A percentile compares a stretch with the other conserved stretches of the same genome.
phyloP scores from a whole-genome alignment of 1,140 invertebrate genomes.

The Drosophila miranda region DNA sequence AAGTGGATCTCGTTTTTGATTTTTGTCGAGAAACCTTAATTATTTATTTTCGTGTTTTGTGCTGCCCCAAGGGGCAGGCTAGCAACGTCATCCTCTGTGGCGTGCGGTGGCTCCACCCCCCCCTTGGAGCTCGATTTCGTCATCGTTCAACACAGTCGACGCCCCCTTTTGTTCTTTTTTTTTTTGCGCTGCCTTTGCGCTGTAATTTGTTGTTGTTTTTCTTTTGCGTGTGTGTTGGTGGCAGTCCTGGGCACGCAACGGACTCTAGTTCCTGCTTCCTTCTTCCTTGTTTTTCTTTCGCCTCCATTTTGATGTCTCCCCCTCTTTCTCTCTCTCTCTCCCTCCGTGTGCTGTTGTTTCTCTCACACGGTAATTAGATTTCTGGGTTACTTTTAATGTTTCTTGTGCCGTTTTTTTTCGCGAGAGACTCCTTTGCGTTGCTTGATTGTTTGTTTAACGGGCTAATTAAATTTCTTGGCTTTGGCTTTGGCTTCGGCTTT shows the following conservation, averaged over 20 bases:
- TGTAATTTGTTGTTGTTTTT: constrained; percentile 6
- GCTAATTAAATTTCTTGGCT: constrained; percentile 60
- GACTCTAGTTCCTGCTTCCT: constrained; percentile 15
- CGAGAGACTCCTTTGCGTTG: constrained; percentile 46
- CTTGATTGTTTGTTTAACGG: constrained; percentile 53
- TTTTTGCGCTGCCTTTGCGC: neutral
- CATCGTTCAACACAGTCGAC: constrained; percentile 59
- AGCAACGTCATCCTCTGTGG: constrained; percentile 51
- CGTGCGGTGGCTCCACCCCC: constrained; percentile 17
- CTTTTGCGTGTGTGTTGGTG: neutral
- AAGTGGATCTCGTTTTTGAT: too few species aligned
- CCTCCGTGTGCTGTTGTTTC: constrained; percentile 23
- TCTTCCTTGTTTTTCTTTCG: constrained; percentile 20
- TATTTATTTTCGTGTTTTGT: constrained; percentile 20
- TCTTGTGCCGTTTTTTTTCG: constrained; percentile 38
- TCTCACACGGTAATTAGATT: constrained; percentile 74
- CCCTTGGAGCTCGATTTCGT: constrained; percentile 59
- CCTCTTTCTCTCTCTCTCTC: neutral
- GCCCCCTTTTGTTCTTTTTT: constrained; percentile 31
- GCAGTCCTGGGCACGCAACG: constrained; percentile 35
- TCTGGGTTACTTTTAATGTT: constrained; percentile 68
- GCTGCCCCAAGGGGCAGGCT: neutral
- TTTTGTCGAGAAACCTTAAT: constrained; percentile 18
- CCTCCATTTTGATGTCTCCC: constrained; percentile 6
- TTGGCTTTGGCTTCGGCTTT: neutral